These are phyloP conservation scores for Carassius auratus DNA, from an alignment of 2,113 vertebrate species.

Conservation along the genomic window DNA sequence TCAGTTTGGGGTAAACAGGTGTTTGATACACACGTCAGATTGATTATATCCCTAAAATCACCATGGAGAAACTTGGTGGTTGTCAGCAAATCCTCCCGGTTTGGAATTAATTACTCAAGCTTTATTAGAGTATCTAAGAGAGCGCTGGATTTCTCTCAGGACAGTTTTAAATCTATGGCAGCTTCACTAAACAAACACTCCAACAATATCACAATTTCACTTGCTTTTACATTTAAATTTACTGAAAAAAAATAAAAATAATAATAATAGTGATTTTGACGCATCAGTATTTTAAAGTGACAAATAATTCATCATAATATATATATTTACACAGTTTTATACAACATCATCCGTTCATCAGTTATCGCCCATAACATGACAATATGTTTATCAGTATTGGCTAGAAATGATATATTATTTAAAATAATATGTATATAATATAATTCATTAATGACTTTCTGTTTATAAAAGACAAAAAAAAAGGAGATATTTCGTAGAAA, in stretches of 20 bases:
- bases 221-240: too few relatives aligned
- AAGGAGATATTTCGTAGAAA: background rate
- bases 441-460: too few relatives aligned
- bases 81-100: background rate
- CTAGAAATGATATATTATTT: background rate
- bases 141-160: background rate
- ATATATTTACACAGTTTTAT: too few relatives aligned
- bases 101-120: conserved; percentile 4
- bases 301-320: too few relatives aligned
- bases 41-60: conserved; percentile 39
- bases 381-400: too few relatives aligned
- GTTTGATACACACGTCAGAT: conserved; percentile 53
- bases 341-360: too few relatives aligned
- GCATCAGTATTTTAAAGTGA: too few relatives aligned
- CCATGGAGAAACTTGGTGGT: background rate
- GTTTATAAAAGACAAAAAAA: background rate
- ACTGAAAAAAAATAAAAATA: too few relatives aligned
- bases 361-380: too few relatives aligned
- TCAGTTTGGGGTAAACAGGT: conserved; percentile 49
- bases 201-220: too few relatives aligned
- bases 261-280: too few relatives aligned
- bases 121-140: background rate
- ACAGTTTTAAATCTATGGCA: background rate
- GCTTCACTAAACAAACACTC: background rate
- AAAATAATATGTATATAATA: too few relatives aligned